phyloP scores from a whole-genome alignment of 2,888 invertebrate species.

The Nemapogon koenigi region DNA sequence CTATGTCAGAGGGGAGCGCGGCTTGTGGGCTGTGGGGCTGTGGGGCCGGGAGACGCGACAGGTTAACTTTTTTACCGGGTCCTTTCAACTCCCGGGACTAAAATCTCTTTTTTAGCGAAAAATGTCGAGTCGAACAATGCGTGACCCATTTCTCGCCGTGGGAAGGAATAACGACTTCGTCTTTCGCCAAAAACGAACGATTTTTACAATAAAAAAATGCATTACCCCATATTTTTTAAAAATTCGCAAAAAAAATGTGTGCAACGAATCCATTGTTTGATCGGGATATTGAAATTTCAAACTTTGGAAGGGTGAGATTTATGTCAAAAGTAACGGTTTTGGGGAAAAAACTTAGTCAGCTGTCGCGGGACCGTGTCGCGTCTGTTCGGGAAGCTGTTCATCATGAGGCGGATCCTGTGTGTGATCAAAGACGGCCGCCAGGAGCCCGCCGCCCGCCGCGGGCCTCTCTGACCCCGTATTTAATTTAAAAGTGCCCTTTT shows the following conservation, averaged over 20 bases:
- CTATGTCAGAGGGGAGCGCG: constrained; percentile 52
- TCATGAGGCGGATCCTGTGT: not conserved
- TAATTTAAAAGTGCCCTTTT: constrained; percentile 2
- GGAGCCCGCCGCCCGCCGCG: constrained; percentile 1
- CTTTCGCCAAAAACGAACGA: no score
- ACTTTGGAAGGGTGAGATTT: constrained; percentile 59
- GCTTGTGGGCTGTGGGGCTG: constrained; percentile 20
- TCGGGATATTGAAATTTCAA: constrained; percentile 46
- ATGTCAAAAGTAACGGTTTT: constrained; percentile 61
- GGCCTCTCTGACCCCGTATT: no score
- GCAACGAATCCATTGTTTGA: constrained; percentile 45
- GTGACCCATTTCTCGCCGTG: constrained; percentile 63
- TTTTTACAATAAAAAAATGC: constrained; percentile 48
- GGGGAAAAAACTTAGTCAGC: constrained; percentile 39
- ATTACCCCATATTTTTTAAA: constrained; percentile 61
- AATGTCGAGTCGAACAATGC: constrained; percentile 52
- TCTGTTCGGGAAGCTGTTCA: no score
- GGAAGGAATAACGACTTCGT: constrained; percentile 58
- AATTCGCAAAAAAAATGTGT: constrained; percentile 37
- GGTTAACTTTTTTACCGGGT: constrained; percentile 16
- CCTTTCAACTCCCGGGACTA: constrained; percentile 25
- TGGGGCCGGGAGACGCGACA: constrained; percentile 32
- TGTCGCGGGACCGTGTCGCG: not conserved
- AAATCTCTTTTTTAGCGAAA: constrained; percentile 60
- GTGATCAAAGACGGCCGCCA: not conserved